Base-by-base conservation (phyloP, 2,113 vertebrate genomes). In the Myxocyprinus asiaticus region DNA sequence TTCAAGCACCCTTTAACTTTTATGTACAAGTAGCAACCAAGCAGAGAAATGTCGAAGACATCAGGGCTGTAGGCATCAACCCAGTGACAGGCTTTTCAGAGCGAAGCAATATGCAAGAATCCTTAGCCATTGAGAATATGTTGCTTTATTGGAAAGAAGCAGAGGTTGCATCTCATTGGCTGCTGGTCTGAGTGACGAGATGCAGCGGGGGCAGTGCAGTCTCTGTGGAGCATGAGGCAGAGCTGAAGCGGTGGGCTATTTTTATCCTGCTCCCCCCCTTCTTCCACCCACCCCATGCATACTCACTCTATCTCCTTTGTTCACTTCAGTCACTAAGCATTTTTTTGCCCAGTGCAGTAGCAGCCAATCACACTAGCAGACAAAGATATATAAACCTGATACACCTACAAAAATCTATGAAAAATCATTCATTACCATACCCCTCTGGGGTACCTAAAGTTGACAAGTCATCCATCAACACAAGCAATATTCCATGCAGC, bases 221-320 rank as follows among this genome's bases (percentile, higher is more conserved):
- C 75, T 84, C 77, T 53, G 75, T 81, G 71, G 79, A 82, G 80
- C 81, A 83, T 76, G 83, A 22, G 73, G 87, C 82, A 76, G 81
- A 84, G 85, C 86, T 82, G 84, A 68, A 85, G 86, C 68, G 71
- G 64, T 14, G 5, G 62, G 88, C 88, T 92, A 92, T 93, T 92
- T 93, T 90, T 91, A 92, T 85, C 86, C 76, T 71, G 51, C 83
- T 80, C 7, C 10, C 47, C 6, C 22, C 72, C 22, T 33, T 33
- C 22, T 3, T 33, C 43, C 14, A 5, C 22, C 43, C 14, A 5
- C 22, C 58, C 74, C 79, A 53, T 65, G 62, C 62, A 86, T 83
- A 88, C 85, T 84, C 90, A 85, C 87, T 82, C 85, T 79, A 80
- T 62, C 74, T 76, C 81, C 82, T 90, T 91, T 90, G 87, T 89